A percentile compares a stretch with the other conserved stretches of the same genome.
Evolutionary conservation across 2,888 invertebrate genomes (phyloP).

Genomic region (Lasioglossum pauxillum): DNA sequence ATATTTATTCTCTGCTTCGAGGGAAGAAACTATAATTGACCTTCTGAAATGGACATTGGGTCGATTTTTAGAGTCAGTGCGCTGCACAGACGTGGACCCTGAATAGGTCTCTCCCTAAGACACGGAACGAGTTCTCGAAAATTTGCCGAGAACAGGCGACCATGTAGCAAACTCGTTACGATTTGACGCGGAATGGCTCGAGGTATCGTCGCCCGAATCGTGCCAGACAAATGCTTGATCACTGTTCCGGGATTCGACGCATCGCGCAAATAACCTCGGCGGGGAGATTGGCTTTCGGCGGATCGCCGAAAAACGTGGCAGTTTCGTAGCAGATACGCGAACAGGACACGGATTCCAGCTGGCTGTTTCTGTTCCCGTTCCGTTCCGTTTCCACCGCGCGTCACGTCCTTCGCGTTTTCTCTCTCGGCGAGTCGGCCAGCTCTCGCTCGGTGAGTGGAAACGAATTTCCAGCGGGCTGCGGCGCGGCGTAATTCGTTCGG

Average conservation of each 20-base stretch:
- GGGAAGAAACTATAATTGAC: no score
- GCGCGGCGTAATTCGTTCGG: conserved; percentile 65
- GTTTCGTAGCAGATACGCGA: background rate
- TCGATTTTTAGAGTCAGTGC: no score
- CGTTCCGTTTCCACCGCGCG: background rate
- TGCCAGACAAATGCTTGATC: background rate
- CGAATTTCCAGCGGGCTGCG: conserved; percentile 51
- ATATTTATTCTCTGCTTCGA: no score
- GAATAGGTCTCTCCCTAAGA: no score
- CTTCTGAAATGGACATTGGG: no score
- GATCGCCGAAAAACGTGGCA: background rate
- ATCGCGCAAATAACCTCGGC: background rate
- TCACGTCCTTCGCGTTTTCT: conserved; percentile 1
- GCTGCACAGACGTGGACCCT: no score
- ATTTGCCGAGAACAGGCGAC: no score
- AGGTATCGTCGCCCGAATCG: background rate
- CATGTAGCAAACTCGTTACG: no score
- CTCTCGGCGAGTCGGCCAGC: background rate
- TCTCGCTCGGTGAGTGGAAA: conserved; percentile 20
- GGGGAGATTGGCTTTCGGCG: background rate
- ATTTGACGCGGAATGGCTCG: no score
- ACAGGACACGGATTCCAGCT: background rate
- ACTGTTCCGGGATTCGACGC: background rate
- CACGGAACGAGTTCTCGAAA: no score
- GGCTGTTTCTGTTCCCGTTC: background rate